Percentiles rank a stretch among this genome's conserved stretches.
Conservation (phyloP, 2,888 invertebrate species). For the Limnephilus marmoratus region DNA sequence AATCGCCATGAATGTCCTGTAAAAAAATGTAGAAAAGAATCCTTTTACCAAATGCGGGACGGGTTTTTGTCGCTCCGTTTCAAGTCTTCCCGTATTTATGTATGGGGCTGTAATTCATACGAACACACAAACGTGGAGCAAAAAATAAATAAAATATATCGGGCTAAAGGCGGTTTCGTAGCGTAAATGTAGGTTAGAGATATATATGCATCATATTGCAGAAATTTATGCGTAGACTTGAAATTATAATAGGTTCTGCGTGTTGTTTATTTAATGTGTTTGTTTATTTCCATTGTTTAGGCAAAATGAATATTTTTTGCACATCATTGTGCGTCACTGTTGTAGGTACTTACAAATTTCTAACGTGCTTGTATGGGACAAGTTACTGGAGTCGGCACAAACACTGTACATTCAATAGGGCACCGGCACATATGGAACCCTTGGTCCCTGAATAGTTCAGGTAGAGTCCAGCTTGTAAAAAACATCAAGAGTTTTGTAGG, state of each 20-base stretch:
- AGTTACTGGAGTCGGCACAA: no score
- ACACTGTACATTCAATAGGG: no score
- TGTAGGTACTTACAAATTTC: no score
- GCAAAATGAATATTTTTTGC: no score
- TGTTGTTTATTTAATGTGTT: neutral
- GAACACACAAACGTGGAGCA: neutral
- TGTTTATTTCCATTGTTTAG: neutral
- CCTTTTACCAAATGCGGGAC: slow-evolving; percentile 27
- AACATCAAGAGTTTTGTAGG: no score
- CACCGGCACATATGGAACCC: no score
- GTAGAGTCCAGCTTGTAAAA: no score
- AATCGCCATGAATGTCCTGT: neutral
- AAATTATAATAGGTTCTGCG: neutral
- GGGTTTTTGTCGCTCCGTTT: slow-evolving; percentile 35
- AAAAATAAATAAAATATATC: neutral
- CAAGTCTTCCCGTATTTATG: slow-evolving; percentile 16
- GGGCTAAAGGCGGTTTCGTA: neutral
- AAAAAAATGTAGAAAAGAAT: slow-evolving; percentile 21
- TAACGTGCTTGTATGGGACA: no score
- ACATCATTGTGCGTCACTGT: no score
- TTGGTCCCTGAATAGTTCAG: no score
- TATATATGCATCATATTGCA: neutral
- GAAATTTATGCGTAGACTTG: neutral
- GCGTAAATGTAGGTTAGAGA: neutral
- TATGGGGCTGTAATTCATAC: neutral